A percentile compares a stretch with the other conserved stretches of the same genome.
These are phyloP conservation scores for Epistrophe eligans DNA, from an alignment of 2,888 invertebrate species.

Conservation along the genomic window DNA sequence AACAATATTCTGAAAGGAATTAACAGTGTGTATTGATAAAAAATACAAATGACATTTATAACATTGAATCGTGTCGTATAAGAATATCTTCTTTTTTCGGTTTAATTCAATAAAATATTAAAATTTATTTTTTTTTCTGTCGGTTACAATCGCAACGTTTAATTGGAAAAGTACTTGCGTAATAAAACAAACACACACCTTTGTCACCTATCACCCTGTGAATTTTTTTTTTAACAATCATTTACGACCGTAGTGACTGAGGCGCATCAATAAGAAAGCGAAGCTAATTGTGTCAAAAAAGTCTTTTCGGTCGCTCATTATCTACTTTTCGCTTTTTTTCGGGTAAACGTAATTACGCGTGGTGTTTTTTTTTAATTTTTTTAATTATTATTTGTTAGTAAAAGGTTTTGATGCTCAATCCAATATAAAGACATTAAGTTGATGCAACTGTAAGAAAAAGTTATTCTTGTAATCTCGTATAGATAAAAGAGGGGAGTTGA, in stretches of 20 bases:
- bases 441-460: neutral
- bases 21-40: constrained; percentile 12
- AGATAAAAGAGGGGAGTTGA: constrained; percentile 29
- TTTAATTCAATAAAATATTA: neutral
- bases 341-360: constrained; percentile 50
- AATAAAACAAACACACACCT: constrained; percentile 29
- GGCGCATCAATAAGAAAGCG: constrained; percentile 70
- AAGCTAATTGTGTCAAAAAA: constrained; percentile 62
- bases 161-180: constrained; percentile 36
- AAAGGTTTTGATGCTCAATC: neutral
- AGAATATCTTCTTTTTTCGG: constrained; percentile 3
- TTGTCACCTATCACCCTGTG: constrained; percentile 43
- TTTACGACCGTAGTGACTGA: constrained; percentile 41
- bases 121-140: neutral
- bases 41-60: constrained; percentile 30
- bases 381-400: neutral
- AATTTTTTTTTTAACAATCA: constrained; percentile 3
- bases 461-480: neutral
- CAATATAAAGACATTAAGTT: constrained; percentile 13
- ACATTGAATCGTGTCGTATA: constrained; percentile 27
- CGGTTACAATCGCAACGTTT: constrained; percentile 11
- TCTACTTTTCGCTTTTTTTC: constrained; percentile 48
- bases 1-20: neutral
- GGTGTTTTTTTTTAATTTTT: neutral
- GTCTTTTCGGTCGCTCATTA: constrained; percentile 38